Evolutionary conservation across 2,797 vertebrate species (phyloP).

Genomic region (Florisuga fusca): DNA sequence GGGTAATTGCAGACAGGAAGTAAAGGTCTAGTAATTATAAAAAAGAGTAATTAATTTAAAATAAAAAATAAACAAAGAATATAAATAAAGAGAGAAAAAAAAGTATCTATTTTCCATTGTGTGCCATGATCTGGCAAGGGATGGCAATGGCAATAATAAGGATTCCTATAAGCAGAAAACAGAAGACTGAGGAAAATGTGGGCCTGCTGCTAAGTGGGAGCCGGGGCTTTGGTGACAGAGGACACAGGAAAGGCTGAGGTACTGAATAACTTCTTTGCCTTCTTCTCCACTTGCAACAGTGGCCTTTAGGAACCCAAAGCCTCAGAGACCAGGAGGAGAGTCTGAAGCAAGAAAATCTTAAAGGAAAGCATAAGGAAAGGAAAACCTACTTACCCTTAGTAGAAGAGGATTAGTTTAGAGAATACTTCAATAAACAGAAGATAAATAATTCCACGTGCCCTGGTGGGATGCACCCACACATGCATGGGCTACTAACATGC

Average conservation of each 20-base stretch:
- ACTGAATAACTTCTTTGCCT: not conserved
- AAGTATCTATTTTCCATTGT: too few relatives aligned
- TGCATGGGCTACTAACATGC: not conserved
- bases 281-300: not conserved
- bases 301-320: not conserved
- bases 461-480: not conserved
- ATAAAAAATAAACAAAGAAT: not conserved
- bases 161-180: too few relatives aligned
- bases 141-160: too few relatives aligned
- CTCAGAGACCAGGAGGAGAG: not conserved
- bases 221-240: too few relatives aligned
- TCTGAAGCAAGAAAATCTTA: not conserved
- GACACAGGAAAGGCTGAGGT: too few relatives aligned
- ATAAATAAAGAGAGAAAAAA: too few relatives aligned
- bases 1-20: not conserved
- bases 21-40: not conserved
- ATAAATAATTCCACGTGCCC: not conserved
- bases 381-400: not conserved
- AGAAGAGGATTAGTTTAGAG: not conserved
- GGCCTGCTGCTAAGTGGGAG: too few relatives aligned
- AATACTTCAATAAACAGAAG: not conserved
- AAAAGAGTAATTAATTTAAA: not conserved
- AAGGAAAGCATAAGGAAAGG: not conserved
- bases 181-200: too few relatives aligned
- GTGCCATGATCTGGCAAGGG: too few relatives aligned